Base-by-base conservation (phyloP, 2,113 vertebrate genomes). In the Carettochelys insculpta region DNA sequence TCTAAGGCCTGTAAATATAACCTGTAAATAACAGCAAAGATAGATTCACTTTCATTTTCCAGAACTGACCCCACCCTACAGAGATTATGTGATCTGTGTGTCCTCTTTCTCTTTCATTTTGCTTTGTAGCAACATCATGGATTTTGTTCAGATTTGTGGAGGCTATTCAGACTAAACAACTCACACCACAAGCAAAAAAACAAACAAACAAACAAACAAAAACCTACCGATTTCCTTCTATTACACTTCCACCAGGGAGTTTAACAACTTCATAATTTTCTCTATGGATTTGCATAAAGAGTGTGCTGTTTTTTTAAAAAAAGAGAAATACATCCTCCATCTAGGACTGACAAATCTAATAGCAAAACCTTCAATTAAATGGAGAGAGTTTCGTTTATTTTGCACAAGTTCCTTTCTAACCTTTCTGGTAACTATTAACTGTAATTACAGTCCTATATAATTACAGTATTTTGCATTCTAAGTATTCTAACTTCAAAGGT, bases 191-290 rank as follows among this genome's bases (percentile, higher is more conserved):
- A 90, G 82, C 86, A 80, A 78, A 54, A 83, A n/a, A n/a, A n/a
- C n/a, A n/a, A n/a, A n/a, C n/a, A n/a, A 50, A 50, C 48, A 50
- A 50, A 61, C 48, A 50, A 50, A 50, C 48, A 50, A 50, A 73
- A 73, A 73, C 85, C 3, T 43, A 27, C 92, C 83, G 11, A 4
- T 82, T 87, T 86, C 77, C 68, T 83, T 92, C 82, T 88, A 22
- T 96, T 92, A 81, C 12, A 27, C 52, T 75, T 84, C 87, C 77
- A 76, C 43, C 38, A 31, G 71, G 53, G 92, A 92, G 38, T 90
- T 95, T 94, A 95, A 77, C 93, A 94, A 96, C 56, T 76, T 76
- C 12, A 48, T 93, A 85, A 82, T 96, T 96, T 97, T 93, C 96
- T 31, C 94, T 92, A 19, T 54, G 86, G 95, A 92, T 85, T 95